These are phyloP conservation scores for Bryconaethiops microstoma DNA, from an alignment of 2,797 vertebrate genomes.

Conservation along the genomic window DNA sequence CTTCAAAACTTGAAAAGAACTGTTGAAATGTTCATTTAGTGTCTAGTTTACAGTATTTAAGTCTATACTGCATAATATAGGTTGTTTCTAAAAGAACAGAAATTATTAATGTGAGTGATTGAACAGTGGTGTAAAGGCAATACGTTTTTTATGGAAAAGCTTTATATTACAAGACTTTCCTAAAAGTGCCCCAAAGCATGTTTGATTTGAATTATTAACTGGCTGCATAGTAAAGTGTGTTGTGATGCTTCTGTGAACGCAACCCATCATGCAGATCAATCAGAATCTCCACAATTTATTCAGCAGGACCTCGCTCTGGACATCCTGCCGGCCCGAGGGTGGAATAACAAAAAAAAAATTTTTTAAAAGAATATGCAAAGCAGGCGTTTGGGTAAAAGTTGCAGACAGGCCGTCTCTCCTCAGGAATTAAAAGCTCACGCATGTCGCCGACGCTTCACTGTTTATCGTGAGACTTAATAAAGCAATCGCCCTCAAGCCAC, in stretches of 20 bases:
- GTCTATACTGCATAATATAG: too few species aligned
- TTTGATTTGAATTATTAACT: slow-evolving; percentile 21
- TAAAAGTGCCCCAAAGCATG: slow-evolving; percentile 22
- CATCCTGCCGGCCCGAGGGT: slow-evolving; percentile 26
- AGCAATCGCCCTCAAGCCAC: slow-evolving; percentile 56
- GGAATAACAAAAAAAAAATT: slow-evolving; percentile 17
- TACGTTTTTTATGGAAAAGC: neutral
- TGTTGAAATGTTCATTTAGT: too few species aligned
- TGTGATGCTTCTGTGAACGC: slow-evolving; percentile 40
- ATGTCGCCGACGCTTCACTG: neutral
- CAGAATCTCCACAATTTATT: slow-evolving; percentile 47
- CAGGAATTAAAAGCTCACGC: slow-evolving; percentile 37
- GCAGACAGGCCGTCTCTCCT: slow-evolving; percentile 31
- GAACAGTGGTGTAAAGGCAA: too few species aligned
- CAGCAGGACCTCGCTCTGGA: neutral
- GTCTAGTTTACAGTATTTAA: too few species aligned
- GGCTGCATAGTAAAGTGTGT: slow-evolving; percentile 6
- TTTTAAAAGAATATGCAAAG: slow-evolving; percentile 34
- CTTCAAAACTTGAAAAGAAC: too few species aligned
- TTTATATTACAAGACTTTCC: neutral
- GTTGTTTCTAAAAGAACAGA: neutral
- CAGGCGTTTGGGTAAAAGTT: slow-evolving; percentile 12
- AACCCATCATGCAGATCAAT: slow-evolving; percentile 45
- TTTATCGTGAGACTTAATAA: slow-evolving; percentile 59
- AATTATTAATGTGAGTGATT: neutral